A percentile compares a stretch with the other conserved stretches of the same genome.
Conservation (phyloP, 2,113 vertebrate species). For the Alosa alosa region DNA sequence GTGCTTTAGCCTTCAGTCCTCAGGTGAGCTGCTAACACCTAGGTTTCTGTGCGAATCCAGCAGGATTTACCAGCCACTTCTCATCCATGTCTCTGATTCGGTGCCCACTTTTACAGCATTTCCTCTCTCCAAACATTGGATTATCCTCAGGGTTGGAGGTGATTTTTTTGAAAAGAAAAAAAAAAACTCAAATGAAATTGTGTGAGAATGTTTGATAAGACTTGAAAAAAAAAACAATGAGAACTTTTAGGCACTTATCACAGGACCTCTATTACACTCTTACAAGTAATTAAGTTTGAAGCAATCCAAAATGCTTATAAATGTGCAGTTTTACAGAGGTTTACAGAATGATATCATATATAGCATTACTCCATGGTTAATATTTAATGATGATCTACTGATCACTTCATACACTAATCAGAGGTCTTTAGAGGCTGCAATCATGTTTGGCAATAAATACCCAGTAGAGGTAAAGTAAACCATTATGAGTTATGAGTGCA, state of each 20-base stretch:
- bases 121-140: not conserved
- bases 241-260: not conserved
- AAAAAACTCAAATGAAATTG: not conserved
- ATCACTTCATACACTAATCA: not conserved
- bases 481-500: not conserved
- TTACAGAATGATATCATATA: not conserved
- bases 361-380: not conserved
- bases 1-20: not conserved
- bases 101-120: not conserved
- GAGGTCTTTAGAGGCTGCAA: not conserved
- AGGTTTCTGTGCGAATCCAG: not conserved
- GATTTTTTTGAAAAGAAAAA: not conserved
- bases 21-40: not conserved
- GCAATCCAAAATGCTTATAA: no score
- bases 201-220: no score
- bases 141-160: not conserved
- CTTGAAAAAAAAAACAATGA: not conserved
- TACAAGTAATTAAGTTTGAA: no score
- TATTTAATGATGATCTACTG: not conserved
- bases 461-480: not conserved
- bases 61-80: not conserved
- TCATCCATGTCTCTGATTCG: not conserved
- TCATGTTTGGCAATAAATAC: no score
- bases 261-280: no score
- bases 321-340: not conserved